Conservation (phyloP, 2,797 vertebrate genomes). For the Lateolabrax maculatus region DNA sequence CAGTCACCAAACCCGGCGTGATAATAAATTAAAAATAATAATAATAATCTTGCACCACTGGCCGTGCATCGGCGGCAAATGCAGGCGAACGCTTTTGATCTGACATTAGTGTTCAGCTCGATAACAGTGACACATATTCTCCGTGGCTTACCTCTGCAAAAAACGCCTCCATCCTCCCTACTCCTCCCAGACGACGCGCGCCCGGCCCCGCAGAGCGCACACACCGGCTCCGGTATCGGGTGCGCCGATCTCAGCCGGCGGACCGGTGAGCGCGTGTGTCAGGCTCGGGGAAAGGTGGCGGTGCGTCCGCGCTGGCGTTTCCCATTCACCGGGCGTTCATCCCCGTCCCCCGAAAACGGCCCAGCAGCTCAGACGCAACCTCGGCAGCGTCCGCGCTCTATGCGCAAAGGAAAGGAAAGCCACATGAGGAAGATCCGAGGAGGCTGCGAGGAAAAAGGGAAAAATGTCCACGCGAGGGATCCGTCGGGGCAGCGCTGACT, state of each 20-base stretch:
- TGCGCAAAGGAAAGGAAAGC: slow-evolving; percentile 65
- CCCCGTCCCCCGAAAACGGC: slow-evolving; percentile 43
- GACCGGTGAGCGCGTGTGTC: slow-evolving; percentile 38
- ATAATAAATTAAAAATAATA: too few relatives aligned
- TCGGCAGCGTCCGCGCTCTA: slow-evolving; percentile 38
- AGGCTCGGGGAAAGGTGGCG: slow-evolving; percentile 43
- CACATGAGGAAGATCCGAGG: slow-evolving; percentile 54
- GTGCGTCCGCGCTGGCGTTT: slow-evolving; percentile 56
- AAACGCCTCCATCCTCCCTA: slow-evolving; percentile 85
- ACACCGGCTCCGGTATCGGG: slow-evolving; percentile 67
- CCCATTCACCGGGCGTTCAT: slow-evolving; percentile 73
- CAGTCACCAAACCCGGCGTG: slow-evolving; percentile 18
- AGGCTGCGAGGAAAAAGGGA: slow-evolving; percentile 41
- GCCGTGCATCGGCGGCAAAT: not conserved
- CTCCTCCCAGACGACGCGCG: slow-evolving; percentile 73
- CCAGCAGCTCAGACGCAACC: slow-evolving; percentile 45
- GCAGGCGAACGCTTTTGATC: not conserved
- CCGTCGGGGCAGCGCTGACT: slow-evolving; percentile 53
- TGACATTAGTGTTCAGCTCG: slow-evolving; percentile 18
- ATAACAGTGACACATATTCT: slow-evolving; percentile 37
- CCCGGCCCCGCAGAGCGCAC: slow-evolving; percentile 71
- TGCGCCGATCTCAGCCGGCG: slow-evolving; percentile 57
- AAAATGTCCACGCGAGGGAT: slow-evolving; percentile 68
- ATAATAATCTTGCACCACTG: slow-evolving; percentile 12
- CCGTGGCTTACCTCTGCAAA: slow-evolving; percentile 83